phyloP scores from a whole-genome alignment of 2,797 vertebrate species.

The Lithobates pipiens region DNA sequence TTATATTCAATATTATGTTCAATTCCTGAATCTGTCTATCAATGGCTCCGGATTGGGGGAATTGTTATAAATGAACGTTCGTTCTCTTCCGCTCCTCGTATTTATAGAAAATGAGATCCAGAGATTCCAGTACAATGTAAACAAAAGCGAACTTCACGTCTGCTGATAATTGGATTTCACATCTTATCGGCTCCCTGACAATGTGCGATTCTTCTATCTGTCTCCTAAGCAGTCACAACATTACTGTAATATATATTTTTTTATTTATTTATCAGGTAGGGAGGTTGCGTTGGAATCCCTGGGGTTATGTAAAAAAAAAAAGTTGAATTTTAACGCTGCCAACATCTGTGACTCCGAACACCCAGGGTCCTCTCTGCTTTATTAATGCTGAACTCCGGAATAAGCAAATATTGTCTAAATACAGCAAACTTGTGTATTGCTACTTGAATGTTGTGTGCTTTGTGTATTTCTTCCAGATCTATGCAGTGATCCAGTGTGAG shows the following conservation, averaged over 20 bases:
- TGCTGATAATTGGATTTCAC: slow-evolving; percentile 49
- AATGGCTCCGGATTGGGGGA: too few relatives aligned
- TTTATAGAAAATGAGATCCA: neutral
- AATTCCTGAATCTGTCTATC: too few relatives aligned
- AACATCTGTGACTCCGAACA: neutral
- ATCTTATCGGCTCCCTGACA: neutral
- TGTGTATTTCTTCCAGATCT: too few relatives aligned
- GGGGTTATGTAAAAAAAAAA: neutral
- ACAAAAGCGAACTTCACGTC: slow-evolving; percentile 20
- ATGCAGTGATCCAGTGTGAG: too few relatives aligned
- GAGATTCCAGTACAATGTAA: slow-evolving; percentile 1
- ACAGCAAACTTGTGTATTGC: too few relatives aligned
- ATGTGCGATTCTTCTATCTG: slow-evolving; percentile 34
- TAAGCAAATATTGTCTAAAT: too few relatives aligned
- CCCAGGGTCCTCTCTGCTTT: too few relatives aligned
- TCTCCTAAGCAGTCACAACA: neutral
- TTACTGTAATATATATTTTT: slow-evolving; percentile 4
- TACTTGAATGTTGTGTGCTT: too few relatives aligned
- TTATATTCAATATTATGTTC: too few relatives aligned
- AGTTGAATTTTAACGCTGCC: neutral
- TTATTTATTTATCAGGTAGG: neutral
- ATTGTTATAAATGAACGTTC: too few relatives aligned
- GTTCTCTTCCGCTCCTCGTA: too few relatives aligned
- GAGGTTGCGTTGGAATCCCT: neutral
- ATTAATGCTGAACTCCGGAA: too few relatives aligned